Base-by-base conservation (phyloP, 1,140 invertebrate species). In the Drosophila oshimai region DNA sequence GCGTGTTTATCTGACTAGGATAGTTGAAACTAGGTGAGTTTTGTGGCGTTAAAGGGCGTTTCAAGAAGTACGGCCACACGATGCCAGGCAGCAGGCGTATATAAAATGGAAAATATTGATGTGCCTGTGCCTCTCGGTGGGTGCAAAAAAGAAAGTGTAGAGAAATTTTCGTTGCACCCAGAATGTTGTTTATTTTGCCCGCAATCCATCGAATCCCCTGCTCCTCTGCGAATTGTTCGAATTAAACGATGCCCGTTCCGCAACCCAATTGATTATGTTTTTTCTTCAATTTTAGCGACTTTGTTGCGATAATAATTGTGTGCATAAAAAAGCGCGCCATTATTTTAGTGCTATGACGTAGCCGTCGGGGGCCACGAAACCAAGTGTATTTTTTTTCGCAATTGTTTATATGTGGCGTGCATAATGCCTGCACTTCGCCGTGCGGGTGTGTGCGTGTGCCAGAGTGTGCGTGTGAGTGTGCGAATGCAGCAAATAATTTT, bases 131-230 rank as follows among this genome's bases (percentile, higher is more conserved):
- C 41, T 42, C n/a, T 42, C n/a, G 28, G 76, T 65, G 62, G 58
- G 58, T 65, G 61, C 58, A 70, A 71, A 89, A 88, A 89, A 89
- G 84, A 89, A 89, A 89, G 84, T 89, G 84, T 89, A 89, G 84
- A 89, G 84, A 89, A 89, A 89, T 89, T 89, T 89, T 89, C 72
- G 57, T 62, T 75, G 83, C 64, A 78, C 26, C 41, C 53, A 75
- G 42, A 76, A 75, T 71, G 72, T 78, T 84, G 74, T 87, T 74
- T 80, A 67, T 86, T 71, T 72, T 36, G 39, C 22, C 28, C 24
- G 37, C 10, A 4, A 10, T 24, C 20, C 39, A 24, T 6, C 41
- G 6, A 12, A 13, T 7, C 18, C 26, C 18, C 22, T 68, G 24
- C 24, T 68, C 46, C n/a, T 28, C 24, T 60, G 54, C 28, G 7